Conservation (phyloP, 2,113 vertebrate species). For the Cinclus cinclus region DNA sequence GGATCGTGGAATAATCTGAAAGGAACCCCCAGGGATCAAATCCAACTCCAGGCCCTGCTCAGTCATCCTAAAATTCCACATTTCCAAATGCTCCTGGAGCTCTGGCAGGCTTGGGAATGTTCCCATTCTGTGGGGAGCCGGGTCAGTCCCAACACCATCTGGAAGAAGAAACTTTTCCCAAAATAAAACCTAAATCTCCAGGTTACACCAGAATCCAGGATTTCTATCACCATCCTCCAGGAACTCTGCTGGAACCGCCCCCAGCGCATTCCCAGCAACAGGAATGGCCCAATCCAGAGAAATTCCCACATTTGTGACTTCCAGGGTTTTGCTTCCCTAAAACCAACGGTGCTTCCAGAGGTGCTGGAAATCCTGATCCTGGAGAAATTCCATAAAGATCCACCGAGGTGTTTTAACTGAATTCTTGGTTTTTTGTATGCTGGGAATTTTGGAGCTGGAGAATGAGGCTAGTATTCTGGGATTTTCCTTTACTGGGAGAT, state of each 20-base stretch:
- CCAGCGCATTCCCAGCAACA: rapidly evolving
- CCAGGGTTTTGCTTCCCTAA: slow-evolving; percentile 8
- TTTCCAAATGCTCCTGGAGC: rapidly evolving
- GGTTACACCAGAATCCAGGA: not conserved
- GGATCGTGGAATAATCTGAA: not conserved
- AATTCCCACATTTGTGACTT: not conserved
- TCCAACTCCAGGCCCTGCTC: not conserved
- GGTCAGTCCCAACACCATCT: not conserved
- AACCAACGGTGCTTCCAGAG: not conserved
- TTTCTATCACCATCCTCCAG: not conserved
- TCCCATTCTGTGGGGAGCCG: not conserved
- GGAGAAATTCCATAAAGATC: not conserved
- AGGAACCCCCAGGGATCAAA: not conserved
- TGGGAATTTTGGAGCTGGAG: not conserved
- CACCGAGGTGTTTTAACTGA: rapidly evolving
- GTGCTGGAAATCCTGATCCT: rapidly evolving
- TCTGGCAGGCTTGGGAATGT: not conserved
- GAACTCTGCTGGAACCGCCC: not conserved
- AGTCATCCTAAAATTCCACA: not conserved
- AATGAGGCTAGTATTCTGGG: not conserved
- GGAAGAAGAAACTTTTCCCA: not conserved
- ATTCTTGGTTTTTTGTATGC: not conserved
- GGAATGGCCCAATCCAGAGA: not conserved
- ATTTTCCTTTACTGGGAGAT: not conserved
- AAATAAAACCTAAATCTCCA: not conserved